Base-by-base conservation (phyloP, 2,888 invertebrate species). In the Halictus ligatus region DNA sequence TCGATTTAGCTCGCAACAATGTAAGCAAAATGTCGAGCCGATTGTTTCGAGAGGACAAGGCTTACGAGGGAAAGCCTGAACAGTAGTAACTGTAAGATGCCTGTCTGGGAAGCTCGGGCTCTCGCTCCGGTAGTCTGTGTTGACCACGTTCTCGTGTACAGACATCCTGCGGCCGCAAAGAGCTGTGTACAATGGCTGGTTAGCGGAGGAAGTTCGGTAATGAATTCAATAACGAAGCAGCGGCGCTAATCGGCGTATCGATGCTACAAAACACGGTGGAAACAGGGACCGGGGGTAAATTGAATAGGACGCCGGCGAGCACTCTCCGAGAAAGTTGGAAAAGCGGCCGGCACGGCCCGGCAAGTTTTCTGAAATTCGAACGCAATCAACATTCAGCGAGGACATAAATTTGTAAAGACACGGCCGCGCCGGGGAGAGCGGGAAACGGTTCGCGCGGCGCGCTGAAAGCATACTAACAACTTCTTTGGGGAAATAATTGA, bases 321-420 rank as follows among this genome's bases (percentile, higher is more conserved):
- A 73, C 48, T 48, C 15, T 54, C 40, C 40, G 8, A 71, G 72
- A 40, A 72, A 72, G 78, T 78, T 69, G 25, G 40, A n/a, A 72
- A 10, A 43, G 60, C 25, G 25, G 58, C 64, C 64, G 29, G 64
- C 64, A 15, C 25, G 25, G 60, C 60, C 25, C 15, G 64, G 64
- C 29, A 72, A 78, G 60, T 84, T 84, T 72, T 74, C 46, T 10
- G 58, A 46, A 77, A 81, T 77, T 76, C 25, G 48, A 54, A n/a
- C 67, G 85, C 75, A 43, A 85, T 85, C 85, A 80, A 84, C 84
- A 85, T 85, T 85, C 85, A 84, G 25, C 76, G 73, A 76, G 75
- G 54, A 43, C 67, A 76, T 79, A 80, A 79, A 85, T 85, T 80
- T 80, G 46, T 73, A 74, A 85, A 84, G 85, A 80, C 76, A 50